Percentiles rank a stretch among this genome's conserved stretches.
phyloP scores from a whole-genome alignment of 2,113 vertebrate genomes.

The Atherinomorus stipes region DNA sequence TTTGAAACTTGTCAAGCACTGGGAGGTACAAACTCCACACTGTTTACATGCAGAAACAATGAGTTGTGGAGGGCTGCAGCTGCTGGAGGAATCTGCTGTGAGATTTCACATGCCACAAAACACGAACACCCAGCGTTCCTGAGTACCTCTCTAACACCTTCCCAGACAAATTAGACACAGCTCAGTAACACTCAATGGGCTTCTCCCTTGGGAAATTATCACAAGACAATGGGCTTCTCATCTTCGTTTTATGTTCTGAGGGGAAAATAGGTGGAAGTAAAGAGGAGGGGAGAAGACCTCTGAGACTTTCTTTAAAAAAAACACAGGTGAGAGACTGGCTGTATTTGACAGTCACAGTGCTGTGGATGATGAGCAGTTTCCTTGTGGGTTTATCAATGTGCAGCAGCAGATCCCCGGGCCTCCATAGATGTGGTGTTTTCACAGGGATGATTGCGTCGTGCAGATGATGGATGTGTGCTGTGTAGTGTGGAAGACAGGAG shows the following conservation, averaged over 20 bases:
- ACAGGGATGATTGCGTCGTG: constrained; percentile 77
- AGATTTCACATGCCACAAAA: constrained; percentile 75
- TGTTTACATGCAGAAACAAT: constrained; percentile 53
- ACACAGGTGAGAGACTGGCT: constrained; percentile 35
- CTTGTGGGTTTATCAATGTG: constrained; percentile 63
- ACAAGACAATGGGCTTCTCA: constrained; percentile 72
- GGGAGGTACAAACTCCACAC: constrained; percentile 32
- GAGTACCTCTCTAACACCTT: constrained; percentile 75
- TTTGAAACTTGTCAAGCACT: constrained; percentile 35
- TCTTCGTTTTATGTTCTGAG: constrained; percentile 73
- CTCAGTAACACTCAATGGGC: constrained; percentile 73
- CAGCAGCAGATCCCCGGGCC: constrained; percentile 62
- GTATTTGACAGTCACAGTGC: constrained; percentile 63
- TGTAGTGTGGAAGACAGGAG: constrained; percentile 65
- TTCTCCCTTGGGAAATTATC: constrained; percentile 81
- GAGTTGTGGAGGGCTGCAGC: constrained; percentile 37
- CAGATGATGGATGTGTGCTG: constrained; percentile 80
- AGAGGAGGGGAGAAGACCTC: constrained; percentile 31
- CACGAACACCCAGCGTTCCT: constrained; percentile 67
- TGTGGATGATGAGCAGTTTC: constrained; percentile 82
- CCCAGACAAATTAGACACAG: constrained; percentile 82
- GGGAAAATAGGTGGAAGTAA: constrained; percentile 15
- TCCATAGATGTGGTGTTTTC: constrained; percentile 68
- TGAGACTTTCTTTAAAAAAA: constrained; percentile 49
- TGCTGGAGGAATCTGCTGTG: constrained; percentile 38